Base-by-base conservation (phyloP, 2,888 invertebrate genomes). In the Dolichopus griseipennis region DNA sequence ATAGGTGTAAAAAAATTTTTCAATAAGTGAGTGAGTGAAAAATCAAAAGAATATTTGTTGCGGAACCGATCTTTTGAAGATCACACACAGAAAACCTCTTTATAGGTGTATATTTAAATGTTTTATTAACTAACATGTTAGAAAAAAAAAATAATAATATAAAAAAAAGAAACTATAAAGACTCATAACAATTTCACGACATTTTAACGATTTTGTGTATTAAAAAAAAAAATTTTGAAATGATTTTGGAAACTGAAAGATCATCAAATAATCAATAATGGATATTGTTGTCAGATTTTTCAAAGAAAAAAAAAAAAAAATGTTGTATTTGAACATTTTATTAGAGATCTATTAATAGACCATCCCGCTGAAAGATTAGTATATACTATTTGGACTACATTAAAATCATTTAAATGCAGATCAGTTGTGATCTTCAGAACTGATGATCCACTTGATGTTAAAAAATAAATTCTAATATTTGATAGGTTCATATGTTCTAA, bases 21-120 rank as follows among this genome's bases (percentile, higher is more conserved):
- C 37, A 37, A 37, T 52, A 18, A 18, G 52, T 2, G 6, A 18
- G 15, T 6, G 52, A 52, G 1, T 18, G 9, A 52, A n/a, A n/a
- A 18, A 52, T 52, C 52, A 52, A 52, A n/a, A 52, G 52, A 52
- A n/a, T 52, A 52, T 52, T 52, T 52, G n/a, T n/a, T 52, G 52
- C 52, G 52, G 52, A 52, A 52, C 52, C 52, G 52, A 52, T 52
- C 52, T 52, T 52, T 52, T 52, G 52, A 52, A 52, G 52, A 52
- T 52, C 52, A 52, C 52, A 52, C 52, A 52, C 37, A 52, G 27
- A 27, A 27, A 27, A 4, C 27, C 27, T 27, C 2, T 27, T 27
- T 27, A 27, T 37, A 52, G 52, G 52, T 37, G 15, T 52, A 52
- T 52, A 6, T 18, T 52, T 52, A 37, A 37, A 27, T 15, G 41